Conservation (phyloP, 2,888 invertebrate species). For the Epinotia brunnichana region DNA sequence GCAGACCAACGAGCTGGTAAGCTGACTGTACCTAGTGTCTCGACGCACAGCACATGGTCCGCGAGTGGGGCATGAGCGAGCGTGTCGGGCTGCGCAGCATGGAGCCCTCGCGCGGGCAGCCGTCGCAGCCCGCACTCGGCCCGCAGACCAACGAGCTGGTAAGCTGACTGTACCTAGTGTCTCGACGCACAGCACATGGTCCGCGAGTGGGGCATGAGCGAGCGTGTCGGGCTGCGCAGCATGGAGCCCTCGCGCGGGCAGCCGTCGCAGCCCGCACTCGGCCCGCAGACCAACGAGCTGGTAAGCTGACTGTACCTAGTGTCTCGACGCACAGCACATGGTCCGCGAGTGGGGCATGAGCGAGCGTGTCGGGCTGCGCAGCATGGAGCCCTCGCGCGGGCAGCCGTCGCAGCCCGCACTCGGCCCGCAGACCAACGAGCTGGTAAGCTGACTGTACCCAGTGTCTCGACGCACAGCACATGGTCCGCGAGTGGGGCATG, state of each 20-base stretch:
- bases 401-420: conserved; percentile 83
- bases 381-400: conserved; percentile 83
- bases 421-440: conserved; percentile 91
- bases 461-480: not conserved
- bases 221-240: conserved; percentile 93
- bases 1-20: conserved; percentile 89
- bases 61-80: conserved; percentile 99
- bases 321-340: conserved; percentile 93
- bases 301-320: conserved; percentile 69
- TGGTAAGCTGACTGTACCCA: conserved; percentile 74
- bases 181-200: conserved; percentile 96
- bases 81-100: conserved; percentile 92
- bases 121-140: conserved; percentile 86
- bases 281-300: conserved; percentile 91
- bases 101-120: conserved; percentile 74
- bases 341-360: conserved; percentile 99
- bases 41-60: conserved; percentile 96
- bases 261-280: conserved; percentile 84
- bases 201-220: conserved; percentile 98
- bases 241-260: conserved; percentile 81
- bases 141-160: conserved; percentile 91
- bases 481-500: no score
- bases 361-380: conserved; percentile 93
- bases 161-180: no score
- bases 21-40: no score